These are phyloP conservation scores for Phalacrocorax brasilianus DNA, from an alignment of 2,113 vertebrate species.

Conservation along the genomic window DNA sequence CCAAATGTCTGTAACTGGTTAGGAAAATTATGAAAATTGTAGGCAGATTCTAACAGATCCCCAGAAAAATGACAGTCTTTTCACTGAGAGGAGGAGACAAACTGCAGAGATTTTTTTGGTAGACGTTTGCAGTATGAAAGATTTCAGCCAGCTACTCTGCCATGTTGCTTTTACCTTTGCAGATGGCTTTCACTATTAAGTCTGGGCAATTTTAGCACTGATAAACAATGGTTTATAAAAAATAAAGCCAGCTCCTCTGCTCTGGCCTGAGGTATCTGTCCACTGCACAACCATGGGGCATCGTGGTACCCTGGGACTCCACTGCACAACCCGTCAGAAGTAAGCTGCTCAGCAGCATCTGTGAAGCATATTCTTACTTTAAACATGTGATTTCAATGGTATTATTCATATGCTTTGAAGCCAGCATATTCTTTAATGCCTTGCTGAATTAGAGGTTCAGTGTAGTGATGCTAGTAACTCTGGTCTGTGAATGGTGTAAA, in stretches of 20 bases:
- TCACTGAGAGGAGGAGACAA: not conserved
- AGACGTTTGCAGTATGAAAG: not conserved
- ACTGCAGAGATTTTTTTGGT: not conserved
- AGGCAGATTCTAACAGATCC: not conserved
- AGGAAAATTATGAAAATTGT: not conserved
- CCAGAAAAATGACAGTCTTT: not conserved
- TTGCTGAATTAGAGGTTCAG: not conserved
- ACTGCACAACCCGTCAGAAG: too few relatives aligned
- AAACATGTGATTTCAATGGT: not conserved
- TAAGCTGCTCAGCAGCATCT: not conserved
- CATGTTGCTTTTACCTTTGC: not conserved
- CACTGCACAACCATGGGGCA: rapidly evolving
- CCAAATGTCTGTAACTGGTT: not conserved
- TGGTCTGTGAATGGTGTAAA: not conserved
- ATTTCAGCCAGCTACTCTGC: not conserved
- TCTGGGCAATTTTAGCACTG: not conserved
- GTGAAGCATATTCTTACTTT: not conserved
- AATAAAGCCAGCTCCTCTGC: not conserved
- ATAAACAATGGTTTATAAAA: not conserved
- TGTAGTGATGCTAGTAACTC: not conserved
- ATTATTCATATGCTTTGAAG: not conserved
- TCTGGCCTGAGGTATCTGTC: not conserved
- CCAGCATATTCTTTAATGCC: not conserved
- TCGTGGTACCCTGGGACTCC: not conserved
- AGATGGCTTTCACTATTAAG: not conserved